Percentiles rank a stretch among this genome's conserved stretches.
These are phyloP conservation scores for Nematostella vectensis DNA, from an alignment of 92 coral and sea anemone species.

Conservation along the genomic window DNA sequence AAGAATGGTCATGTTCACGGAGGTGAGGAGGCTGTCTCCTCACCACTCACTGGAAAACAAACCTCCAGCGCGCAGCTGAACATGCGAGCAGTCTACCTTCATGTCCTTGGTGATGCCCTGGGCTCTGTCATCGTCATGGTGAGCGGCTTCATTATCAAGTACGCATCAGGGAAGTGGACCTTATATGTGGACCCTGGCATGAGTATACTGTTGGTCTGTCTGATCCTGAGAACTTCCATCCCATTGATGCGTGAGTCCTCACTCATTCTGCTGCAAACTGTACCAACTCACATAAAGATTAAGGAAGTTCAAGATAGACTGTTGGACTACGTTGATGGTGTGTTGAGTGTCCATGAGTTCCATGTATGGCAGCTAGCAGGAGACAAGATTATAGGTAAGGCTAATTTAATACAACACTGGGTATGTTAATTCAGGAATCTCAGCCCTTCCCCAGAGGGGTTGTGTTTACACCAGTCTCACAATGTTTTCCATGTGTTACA, in stretches of 20 bases:
- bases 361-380: slow-evolving; percentile 99
- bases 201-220: slow-evolving; percentile 80
- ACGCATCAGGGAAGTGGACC: slow-evolving; percentile 83
- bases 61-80: slow-evolving; percentile 82
- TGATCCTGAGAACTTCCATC: slow-evolving; percentile 83
- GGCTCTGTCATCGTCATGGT: slow-evolving; percentile 92
- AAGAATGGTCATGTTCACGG: no score
- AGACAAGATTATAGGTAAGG: slow-evolving; percentile 90
- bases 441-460: no score
- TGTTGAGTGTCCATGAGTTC: slow-evolving; percentile 89
- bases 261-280: slow-evolving; percentile 87
- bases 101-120: slow-evolving; percentile 92
- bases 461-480: no score
- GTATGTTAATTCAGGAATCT: no score
- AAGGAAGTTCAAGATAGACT: slow-evolving; percentile 85
- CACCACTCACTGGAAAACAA: slow-evolving; percentile 9
- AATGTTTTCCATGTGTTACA: no score
- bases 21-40: no score
- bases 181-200: slow-evolving; percentile 85
- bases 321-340: slow-evolving; percentile 82
- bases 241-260: slow-evolving; percentile 92
- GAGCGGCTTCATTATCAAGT: slow-evolving; percentile 86
- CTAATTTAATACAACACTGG: no score
- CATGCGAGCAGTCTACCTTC: slow-evolving; percentile 96
- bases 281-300: slow-evolving; percentile 93